Conservation (phyloP, 1,140 invertebrate species). For the Drosophila truncata region DNA sequence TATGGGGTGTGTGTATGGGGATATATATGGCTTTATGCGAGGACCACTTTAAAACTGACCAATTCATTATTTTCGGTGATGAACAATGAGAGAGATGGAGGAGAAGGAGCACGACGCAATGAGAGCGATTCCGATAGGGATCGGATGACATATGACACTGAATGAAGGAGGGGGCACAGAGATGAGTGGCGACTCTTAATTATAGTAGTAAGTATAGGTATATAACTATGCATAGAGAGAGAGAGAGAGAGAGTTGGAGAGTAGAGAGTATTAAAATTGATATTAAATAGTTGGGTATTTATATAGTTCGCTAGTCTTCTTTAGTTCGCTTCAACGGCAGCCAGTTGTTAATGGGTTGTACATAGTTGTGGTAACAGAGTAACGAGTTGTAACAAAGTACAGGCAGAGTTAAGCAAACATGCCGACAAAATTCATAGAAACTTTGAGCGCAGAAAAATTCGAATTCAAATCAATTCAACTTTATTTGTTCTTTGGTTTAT, state of each 20-base stretch:
- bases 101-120: slow-evolving; percentile 2
- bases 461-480: slow-evolving; percentile 20
- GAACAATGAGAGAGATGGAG: slow-evolving; percentile 53
- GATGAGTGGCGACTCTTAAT: slow-evolving; percentile 48
- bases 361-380: slow-evolving; percentile 63
- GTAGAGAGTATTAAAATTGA: slow-evolving; percentile 50
- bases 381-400: slow-evolving; percentile 69
- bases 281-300: slow-evolving; percentile 56
- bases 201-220: slow-evolving; percentile 43
- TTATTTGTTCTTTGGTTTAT: slow-evolving; percentile 8
- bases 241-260: slow-evolving; percentile 33
- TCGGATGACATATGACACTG: slow-evolving; percentile 28
- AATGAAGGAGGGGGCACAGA: slow-evolving; percentile 5
- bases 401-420: slow-evolving; percentile 82
- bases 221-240: slow-evolving; percentile 47
- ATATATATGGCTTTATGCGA: slow-evolving; percentile 21
- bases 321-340: slow-evolving; percentile 65
- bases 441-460: slow-evolving; percentile 71
- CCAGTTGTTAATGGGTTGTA: slow-evolving; percentile 54
- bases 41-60: slow-evolving; percentile 64
- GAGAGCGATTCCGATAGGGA: slow-evolving; percentile 27
- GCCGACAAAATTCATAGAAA: slow-evolving; percentile 73
- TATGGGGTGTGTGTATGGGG: slow-evolving; percentile 22
- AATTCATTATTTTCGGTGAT: slow-evolving; percentile 59
- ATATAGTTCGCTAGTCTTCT: slow-evolving; percentile 61